Evolutionary conservation across 2,113 vertebrate species (phyloP).

Genomic region (Etheostoma spectabile): DNA sequence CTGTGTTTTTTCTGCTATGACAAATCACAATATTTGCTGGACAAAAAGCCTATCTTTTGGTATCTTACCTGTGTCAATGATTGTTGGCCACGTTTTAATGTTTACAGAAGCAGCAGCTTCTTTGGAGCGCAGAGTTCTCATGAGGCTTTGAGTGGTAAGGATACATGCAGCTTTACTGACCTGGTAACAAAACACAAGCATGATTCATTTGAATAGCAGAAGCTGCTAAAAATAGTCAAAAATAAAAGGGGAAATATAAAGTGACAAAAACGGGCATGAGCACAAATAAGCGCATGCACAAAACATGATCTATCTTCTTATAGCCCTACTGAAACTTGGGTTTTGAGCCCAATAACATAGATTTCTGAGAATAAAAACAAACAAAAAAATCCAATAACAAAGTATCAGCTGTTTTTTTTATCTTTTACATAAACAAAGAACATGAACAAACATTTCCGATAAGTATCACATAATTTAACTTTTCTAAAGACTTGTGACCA

Average conservation of each 20-base stretch:
- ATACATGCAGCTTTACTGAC: conserved; percentile 98
- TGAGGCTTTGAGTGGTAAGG: conserved; percentile 94
- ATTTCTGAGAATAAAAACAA: not conserved
- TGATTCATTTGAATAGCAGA: not conserved
- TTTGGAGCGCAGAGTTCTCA: conserved; percentile 92
- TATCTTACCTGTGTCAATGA: conserved; percentile 94
- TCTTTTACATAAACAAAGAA: not conserved
- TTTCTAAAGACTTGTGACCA: not conserved
- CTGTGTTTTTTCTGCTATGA: not conserved
- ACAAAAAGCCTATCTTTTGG: not conserved
- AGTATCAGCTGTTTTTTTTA: not conserved
- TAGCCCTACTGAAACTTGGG: not conserved
- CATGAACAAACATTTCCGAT: not conserved
- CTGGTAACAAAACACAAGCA: conserved; percentile 76
- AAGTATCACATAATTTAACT: not conserved
- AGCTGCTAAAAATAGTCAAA: not conserved
- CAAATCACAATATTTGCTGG: not conserved
- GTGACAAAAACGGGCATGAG: not conserved
- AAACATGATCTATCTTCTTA: not conserved
- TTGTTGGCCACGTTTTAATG: conserved; percentile 97
- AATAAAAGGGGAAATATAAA: not conserved
- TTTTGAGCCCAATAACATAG: not conserved
- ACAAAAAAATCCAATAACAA: not conserved
- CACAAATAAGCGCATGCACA: not conserved
- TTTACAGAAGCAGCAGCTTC: conserved; percentile 94